Base-by-base conservation (phyloP, 2,113 vertebrate genomes). In the Xiphophorus maculatus region DNA sequence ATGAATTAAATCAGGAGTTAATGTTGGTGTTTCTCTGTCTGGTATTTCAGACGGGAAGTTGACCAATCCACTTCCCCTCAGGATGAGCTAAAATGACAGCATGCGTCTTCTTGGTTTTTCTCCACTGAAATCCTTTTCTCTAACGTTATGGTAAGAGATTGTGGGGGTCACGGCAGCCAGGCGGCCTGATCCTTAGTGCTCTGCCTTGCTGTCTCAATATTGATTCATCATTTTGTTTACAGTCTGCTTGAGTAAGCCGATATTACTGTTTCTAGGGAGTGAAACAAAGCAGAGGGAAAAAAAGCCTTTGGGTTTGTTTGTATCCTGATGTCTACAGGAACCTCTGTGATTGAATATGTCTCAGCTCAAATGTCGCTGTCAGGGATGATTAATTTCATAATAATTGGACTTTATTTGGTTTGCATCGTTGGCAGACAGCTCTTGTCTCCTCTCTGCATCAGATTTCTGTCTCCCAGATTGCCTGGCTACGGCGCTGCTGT, bases 211-310 rank as follows among this genome's bases (percentile, higher is more conserved):
- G 72, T 44, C 67, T 67, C 63, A 73, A 69, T 87, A 90, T 91
- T 87, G 91, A 93, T 91, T 90, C 75, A 82, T 69, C 83, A 87
- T 91, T 85, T 82, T 85, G 76, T 87, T 79, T 91, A 69, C 77
- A 77, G 74, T 83, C 73, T 84, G 80, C 75, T 84, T 80, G 83
- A 80, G 89, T 91, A 92, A 89, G 89, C 81, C 71, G 88, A 85
- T 90, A 87, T 70, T 42, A 27, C 19, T 42, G 35, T 83, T 79
- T 88, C 82, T 65, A 15, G 81, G 71, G 86, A 84, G 71, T 66
- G 71, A 85, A 77, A 69, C 73, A 80, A 78, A 88, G 81, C 80
- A 72, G 83, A 82, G 25, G 66, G 0, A 32, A 66, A 30, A 54
- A 54, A 25, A 82, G 30, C 67, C 67, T 42, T 62, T 63, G 54